Conservation (phyloP, 2,797 vertebrate genomes). For the Setipinna tenuifilis region DNA sequence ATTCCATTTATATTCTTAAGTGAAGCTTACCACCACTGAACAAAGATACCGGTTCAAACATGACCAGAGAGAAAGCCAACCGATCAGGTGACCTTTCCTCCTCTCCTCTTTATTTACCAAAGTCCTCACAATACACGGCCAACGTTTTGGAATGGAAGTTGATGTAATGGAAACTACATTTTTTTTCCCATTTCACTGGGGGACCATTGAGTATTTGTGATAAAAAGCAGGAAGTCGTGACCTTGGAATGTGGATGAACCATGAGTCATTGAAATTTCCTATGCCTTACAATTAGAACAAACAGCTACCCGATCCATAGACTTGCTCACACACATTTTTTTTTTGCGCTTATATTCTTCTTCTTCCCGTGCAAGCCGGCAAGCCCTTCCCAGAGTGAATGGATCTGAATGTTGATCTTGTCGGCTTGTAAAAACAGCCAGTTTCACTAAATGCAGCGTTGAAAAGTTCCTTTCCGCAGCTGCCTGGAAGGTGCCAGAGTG, state of each 20-base stretch:
- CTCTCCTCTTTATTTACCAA: not conserved
- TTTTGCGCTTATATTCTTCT: not conserved
- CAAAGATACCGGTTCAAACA: not conserved
- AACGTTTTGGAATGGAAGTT: not conserved
- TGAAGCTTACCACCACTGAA: not conserved
- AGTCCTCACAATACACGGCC: slow-evolving; percentile 9
- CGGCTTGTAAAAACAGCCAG: slow-evolving; percentile 10
- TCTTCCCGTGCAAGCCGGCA: not conserved
- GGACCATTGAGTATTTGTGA: slow-evolving; percentile 37
- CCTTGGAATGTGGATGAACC: slow-evolving; percentile 40
- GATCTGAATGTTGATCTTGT: slow-evolving; percentile 20
- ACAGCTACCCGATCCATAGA: slow-evolving; percentile 27
- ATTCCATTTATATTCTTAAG: slow-evolving; percentile 11
- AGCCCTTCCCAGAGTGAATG: not conserved
- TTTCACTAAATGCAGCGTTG: slow-evolving; percentile 12
- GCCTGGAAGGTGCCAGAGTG: not conserved
- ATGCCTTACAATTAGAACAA: slow-evolving; percentile 38
- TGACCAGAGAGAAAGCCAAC: not conserved
- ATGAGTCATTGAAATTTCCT: slow-evolving; percentile 43
- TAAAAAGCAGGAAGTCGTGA: slow-evolving; percentile 58
- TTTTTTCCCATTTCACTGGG: not conserved
- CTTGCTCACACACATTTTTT: not conserved
- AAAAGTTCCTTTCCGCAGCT: not conserved
- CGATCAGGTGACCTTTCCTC: not conserved
- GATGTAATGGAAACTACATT: slow-evolving; percentile 10